These are phyloP conservation scores for Venustoraphidia nigricollis DNA, from an alignment of 2,888 invertebrate species.

Conservation along the genomic window DNA sequence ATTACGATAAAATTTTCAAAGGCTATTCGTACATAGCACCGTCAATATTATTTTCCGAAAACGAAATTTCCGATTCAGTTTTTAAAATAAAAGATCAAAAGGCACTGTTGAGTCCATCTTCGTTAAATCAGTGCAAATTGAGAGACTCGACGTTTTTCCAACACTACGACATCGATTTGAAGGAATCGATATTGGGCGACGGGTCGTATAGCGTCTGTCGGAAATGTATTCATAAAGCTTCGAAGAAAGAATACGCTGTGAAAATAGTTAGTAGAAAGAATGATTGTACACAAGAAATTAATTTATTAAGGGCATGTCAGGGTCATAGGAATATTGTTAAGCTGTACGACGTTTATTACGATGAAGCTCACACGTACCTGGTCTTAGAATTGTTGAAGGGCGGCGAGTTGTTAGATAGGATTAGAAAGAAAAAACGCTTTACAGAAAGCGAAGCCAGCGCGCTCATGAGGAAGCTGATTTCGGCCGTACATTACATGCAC, in stretches of 20 bases:
- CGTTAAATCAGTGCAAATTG: constrained; percentile 20
- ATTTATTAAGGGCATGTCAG: constrained; percentile 66
- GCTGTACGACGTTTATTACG: constrained; percentile 68
- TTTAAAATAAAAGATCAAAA: constrained; percentile 40
- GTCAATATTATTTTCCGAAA: constrained; percentile 70
- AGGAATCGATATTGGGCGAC: constrained; percentile 61
- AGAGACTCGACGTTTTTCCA: constrained; percentile 71
- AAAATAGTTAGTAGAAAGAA: constrained; percentile 62
- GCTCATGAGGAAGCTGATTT: constrained; percentile 67
- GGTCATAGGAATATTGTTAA: constrained; percentile 79
- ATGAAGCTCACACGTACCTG: constrained; percentile 76
- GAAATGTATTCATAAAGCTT: constrained; percentile 56
- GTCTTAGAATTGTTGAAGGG: constrained; percentile 75
- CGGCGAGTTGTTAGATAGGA: constrained; percentile 61
- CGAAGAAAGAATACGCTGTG: constrained; percentile 67
- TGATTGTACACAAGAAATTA: constrained; percentile 59
- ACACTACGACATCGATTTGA: constrained; percentile 59
- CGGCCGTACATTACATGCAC: constrained; percentile 78
- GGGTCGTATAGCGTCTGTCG: constrained; percentile 83
- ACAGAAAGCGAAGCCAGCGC: constrained; percentile 65
- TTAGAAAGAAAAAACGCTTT: constrained; percentile 47
- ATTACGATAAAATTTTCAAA: constrained; percentile 75
- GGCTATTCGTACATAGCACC: constrained; percentile 94
- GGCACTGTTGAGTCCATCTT: constrained; percentile 12
- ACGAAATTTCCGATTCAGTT: constrained; percentile 58